A percentile compares a stretch with the other conserved stretches of the same genome.
Evolutionary conservation across 2,113 vertebrate genomes (phyloP).

Genomic region (Cyphomyrus plagiostoma): DNA sequence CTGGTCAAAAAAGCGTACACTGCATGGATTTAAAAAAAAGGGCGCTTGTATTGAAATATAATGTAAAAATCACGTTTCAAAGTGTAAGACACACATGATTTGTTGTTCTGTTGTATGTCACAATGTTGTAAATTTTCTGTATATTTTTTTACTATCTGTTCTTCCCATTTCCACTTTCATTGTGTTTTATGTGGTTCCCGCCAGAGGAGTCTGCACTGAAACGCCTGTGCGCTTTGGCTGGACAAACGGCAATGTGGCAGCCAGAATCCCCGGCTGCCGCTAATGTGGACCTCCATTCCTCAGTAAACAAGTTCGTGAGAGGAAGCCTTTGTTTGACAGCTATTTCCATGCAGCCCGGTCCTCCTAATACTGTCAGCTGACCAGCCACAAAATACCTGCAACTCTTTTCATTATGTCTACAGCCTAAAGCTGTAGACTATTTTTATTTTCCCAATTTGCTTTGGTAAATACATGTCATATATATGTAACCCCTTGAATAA

Average conservation of each 20-base stretch:
- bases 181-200: background rate
- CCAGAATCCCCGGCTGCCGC: conserved; percentile 22
- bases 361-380: conserved; percentile 39
- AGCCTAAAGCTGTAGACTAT: background rate
- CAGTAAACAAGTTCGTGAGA: conserved; percentile 51
- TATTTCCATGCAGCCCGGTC: conserved; percentile 25
- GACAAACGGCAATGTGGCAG: background rate
- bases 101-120: background rate
- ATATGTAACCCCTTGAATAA: background rate
- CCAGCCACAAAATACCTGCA: background rate
- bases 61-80: background rate
- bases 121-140: background rate
- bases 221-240: background rate
- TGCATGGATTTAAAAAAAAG: background rate
- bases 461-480: background rate
- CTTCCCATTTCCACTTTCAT: background rate
- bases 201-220: background rate
- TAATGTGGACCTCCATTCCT: conserved; percentile 51
- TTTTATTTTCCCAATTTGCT: background rate
- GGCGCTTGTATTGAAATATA: background rate
- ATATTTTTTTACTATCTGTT: background rate
- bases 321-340: conserved; percentile 50
- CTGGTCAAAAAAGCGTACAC: background rate
- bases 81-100: background rate
- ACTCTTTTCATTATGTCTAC: background rate